Conservation (phyloP, 2,797 vertebrate genomes). For the Tadarida brasiliensis region DNA sequence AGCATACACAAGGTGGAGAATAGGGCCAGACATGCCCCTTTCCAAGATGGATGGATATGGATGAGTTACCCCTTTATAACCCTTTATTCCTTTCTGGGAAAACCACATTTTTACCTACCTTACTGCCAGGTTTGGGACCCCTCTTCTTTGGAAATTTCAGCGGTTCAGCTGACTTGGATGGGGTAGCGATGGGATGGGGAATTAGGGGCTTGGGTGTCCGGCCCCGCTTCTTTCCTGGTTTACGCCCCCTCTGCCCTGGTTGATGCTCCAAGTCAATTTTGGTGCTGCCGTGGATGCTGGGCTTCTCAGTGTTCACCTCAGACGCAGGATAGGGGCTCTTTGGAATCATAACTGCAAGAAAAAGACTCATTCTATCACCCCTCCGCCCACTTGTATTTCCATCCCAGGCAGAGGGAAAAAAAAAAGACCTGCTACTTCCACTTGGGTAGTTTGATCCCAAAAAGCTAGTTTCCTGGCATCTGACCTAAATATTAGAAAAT, state of each 20-base stretch:
- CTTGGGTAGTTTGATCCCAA: neutral
- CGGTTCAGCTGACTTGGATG: constrained; percentile 92
- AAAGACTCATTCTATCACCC: constrained; percentile 81
- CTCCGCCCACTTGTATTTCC: constrained; percentile 28
- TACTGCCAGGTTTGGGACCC: constrained; percentile 98
- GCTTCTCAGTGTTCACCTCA: constrained; percentile 93
- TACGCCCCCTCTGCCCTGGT: constrained; percentile 94
- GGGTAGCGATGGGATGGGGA: constrained; percentile 91
- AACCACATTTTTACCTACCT: constrained; percentile 89
- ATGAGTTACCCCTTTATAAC: neutral
- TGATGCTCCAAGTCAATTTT: constrained; percentile 90
- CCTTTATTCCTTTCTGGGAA: constrained; percentile 58
- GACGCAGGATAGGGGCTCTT: constrained; percentile 93
- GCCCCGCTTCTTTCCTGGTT: constrained; percentile 95
- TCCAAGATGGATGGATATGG: constrained; percentile 11
- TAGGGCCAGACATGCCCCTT: constrained; percentile 18
- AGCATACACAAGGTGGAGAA: neutral
- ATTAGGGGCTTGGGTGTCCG: constrained; percentile 93
- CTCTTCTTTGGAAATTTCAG: constrained; percentile 99
- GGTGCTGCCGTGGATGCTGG: constrained; percentile 91
- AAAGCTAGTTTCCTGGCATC: constrained; percentile 63
- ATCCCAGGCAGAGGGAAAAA: constrained; percentile 15
- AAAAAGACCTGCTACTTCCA: constrained; percentile 30
- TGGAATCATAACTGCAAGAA: constrained; percentile 93
- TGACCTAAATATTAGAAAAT: constrained; percentile 65